Percentiles rank a stretch among this genome's conserved stretches.
These are phyloP conservation scores for Chaetodon trifasciatus DNA, from an alignment of 2,797 vertebrate species.

Conservation along the genomic window DNA sequence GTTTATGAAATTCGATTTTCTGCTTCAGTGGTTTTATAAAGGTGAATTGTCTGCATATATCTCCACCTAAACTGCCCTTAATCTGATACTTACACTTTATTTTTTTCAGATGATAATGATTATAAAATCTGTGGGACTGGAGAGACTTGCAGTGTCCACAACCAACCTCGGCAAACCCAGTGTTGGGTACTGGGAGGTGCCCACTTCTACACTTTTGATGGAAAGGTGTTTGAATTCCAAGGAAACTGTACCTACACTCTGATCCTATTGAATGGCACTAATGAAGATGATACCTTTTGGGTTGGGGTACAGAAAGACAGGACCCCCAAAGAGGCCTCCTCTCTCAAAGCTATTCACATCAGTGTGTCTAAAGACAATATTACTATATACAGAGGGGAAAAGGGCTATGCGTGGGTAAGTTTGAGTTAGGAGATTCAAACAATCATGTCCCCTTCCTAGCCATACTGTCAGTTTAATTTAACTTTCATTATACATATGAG, in stretches of 20 bases:
- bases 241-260: constrained; percentile 85
- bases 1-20: background rate
- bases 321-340: constrained; percentile 45
- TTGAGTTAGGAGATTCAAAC: background rate
- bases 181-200: constrained; percentile 81
- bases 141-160: constrained; percentile 43
- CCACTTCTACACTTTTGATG: constrained; percentile 84
- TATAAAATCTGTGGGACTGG: background rate
- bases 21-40: background rate
- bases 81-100: background rate
- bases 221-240: constrained; percentile 74
- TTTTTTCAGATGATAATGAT: constrained; percentile 8
- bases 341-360: constrained; percentile 60
- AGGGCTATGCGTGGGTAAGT: constrained; percentile 47
- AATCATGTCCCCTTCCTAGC: background rate
- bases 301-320: constrained; percentile 77
- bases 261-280: constrained; percentile 50
- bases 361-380: constrained; percentile 61
- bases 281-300: constrained; percentile 73
- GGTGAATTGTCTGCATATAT: background rate
- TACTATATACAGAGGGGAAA: constrained; percentile 64
- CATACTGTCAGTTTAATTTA: background rate
- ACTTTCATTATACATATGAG: background rate
- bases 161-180: constrained; percentile 27
- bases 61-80: background rate